Evolutionary conservation across 30 jellyfish, hydroid and myxozoan genomes (phyloP).

Genomic region (Catostylus mosaicus): DNA sequence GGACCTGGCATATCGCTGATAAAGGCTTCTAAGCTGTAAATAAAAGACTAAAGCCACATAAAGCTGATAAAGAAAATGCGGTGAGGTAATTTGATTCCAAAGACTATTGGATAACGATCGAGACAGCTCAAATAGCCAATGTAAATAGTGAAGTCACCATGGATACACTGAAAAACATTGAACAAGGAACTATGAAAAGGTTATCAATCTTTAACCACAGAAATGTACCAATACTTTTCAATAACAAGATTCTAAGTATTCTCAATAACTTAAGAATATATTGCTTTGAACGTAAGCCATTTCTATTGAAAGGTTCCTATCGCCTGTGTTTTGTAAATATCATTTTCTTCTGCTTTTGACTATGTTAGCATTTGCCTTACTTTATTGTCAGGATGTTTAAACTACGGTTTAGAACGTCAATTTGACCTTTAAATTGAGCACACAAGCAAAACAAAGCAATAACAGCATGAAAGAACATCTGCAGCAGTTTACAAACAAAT

Average conservation of each 20-base stretch:
- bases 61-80: neutral
- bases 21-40: neutral
- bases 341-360: neutral
- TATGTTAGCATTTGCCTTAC: neutral
- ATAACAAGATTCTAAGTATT: too few relatives aligned
- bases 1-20: too few relatives aligned
- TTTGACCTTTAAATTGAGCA: neutral
- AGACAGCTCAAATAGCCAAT: neutral
- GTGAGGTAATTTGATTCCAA: neutral
- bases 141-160: too few relatives aligned
- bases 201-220: neutral
- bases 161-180: neutral
- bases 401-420: neutral
- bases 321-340: neutral
- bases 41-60: neutral
- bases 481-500: too few relatives aligned
- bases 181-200: neutral
- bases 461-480: neutral
- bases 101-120: neutral
- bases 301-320: neutral
- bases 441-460: neutral
- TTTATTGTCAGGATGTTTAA: conserved; percentile 3
- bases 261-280: too few relatives aligned
- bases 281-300: too few relatives aligned
- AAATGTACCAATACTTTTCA: neutral